A percentile compares a stretch with the other conserved stretches of the same genome.
Evolutionary conservation across 2,888 invertebrate genomes (phyloP).

Genomic region (Leucophenga maculata): DNA sequence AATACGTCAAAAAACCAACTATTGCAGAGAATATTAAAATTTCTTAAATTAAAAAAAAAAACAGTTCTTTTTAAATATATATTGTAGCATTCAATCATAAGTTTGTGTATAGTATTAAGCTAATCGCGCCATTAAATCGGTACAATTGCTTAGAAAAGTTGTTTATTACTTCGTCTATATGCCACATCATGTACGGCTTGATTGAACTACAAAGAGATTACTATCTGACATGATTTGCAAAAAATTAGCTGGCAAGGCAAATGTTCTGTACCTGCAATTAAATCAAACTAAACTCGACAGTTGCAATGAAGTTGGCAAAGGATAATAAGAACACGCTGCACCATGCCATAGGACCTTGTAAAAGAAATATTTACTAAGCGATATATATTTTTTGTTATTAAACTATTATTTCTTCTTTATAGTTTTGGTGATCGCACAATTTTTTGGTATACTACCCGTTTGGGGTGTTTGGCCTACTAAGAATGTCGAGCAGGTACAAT

Average conservation of each 20-base stretch:
- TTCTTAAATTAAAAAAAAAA: no score
- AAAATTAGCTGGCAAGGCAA: not conserved
- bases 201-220: no score
- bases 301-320: conserved; percentile 44
- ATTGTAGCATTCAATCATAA: not conserved
- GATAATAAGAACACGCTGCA: conserved; percentile 71
- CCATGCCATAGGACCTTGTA: conserved; percentile 73
- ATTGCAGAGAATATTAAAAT: conserved; percentile 51
- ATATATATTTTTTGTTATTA: not conserved
- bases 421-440: conserved; percentile 74
- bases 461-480: conserved; percentile 71
- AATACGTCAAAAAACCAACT: conserved; percentile 57
- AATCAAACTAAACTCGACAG: conserved; percentile 21
- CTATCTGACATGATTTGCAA: conserved; percentile 27
- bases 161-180: no score
- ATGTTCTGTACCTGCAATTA: no score
- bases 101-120: not conserved
- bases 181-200: no score
- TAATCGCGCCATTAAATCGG: no score
- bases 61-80: no score
- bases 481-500: conserved; percentile 60
- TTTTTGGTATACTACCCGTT: conserved; percentile 74
- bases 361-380: not conserved
- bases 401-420: conserved; percentile 16
- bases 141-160: no score